phyloP scores from a whole-genome alignment of 2,113 vertebrate species.

The Maccullochella peelii region DNA sequence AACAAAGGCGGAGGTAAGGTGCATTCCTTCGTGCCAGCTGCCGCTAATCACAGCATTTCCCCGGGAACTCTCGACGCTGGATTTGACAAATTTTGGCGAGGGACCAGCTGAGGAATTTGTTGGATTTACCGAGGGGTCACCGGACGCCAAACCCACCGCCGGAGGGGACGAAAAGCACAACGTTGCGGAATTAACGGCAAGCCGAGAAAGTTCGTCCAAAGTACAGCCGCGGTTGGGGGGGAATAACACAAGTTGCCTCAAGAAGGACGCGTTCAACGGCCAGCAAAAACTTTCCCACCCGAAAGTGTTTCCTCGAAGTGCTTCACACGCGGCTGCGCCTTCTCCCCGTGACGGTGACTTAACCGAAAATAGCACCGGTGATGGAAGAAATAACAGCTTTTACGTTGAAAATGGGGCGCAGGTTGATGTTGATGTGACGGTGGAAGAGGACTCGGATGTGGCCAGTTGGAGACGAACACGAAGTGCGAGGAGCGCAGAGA shows the following conservation, averaged over 20 bases:
- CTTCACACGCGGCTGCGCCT: background rate
- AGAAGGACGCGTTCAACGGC: slow-evolving; percentile 29
- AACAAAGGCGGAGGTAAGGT: slow-evolving; percentile 81
- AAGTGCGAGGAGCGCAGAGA: slow-evolving; percentile 74
- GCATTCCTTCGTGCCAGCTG: slow-evolving; percentile 79
- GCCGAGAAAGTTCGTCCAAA: slow-evolving; percentile 73
- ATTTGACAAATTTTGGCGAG: slow-evolving; percentile 59
- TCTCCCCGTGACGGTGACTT: background rate
- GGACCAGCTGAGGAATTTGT: slow-evolving; percentile 48
- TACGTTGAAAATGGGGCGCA: slow-evolving; percentile 7
- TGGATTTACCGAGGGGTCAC: slow-evolving; percentile 53
- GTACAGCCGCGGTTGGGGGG: slow-evolving; percentile 21
- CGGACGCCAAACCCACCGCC: background rate
- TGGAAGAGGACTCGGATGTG: slow-evolving; percentile 35
- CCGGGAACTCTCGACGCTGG: slow-evolving; percentile 51
- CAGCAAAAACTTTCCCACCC: slow-evolving; percentile 66
- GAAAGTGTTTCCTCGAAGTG: slow-evolving; percentile 16
- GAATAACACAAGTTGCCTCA: slow-evolving; percentile 30
- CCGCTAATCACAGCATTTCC: slow-evolving; percentile 44
- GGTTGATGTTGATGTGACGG: slow-evolving; percentile 13
- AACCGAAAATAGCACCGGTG: slow-evolving; percentile 11
- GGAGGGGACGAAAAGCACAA: slow-evolving; percentile 11
- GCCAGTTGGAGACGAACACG: slow-evolving; percentile 54
- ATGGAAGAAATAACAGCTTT: background rate
- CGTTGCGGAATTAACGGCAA: slow-evolving; percentile 47